Evolutionary conservation across 1,140 invertebrate species (phyloP), one percentile per base, ranked within the genome.

Genomic region (Brachionus sp.): DNA sequence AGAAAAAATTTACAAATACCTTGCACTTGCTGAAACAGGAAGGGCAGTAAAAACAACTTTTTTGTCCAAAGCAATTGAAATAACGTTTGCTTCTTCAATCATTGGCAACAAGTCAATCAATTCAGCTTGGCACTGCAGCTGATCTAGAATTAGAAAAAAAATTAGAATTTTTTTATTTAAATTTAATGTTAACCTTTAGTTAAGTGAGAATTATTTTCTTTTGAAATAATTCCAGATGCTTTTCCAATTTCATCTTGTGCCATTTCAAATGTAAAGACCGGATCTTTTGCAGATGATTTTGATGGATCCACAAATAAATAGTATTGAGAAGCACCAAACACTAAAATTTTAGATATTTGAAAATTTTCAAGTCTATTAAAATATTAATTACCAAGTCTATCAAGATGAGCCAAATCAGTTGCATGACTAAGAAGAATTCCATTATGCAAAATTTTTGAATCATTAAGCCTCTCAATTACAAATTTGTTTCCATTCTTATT

Each of bases 21-120:
- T 80, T 50, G 90, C 90, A 84, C 92, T 89, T n/a, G 91, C 90
- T 23, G 91, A 88, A 44, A 92, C 89, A 35, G 92, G 87, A 80
- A 92, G 86, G n/a, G 92, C 88, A 84, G 92, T 91, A 86, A 92
- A 92, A 84, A 89, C 90, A 53, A 91, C 89, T 82, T 88, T 88
- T 84, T 91, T 91, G 73, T 91, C 90, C 53, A 92, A 86, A 84
- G 91, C 91, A 84, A 91, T 90, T 82, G 90, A 91, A 84, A 92
- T 92, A 35, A 88, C 88, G 86, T 92, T 92, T 3, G 91, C 91
- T 85, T 92, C 89, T 82, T 91, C 90, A 13, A 92, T 89, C 9
- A 89, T 87, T 3, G 91, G 92, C 84, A 92, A 86, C 35, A 91
- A 86, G 84, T 91, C 91, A 39, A 92, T 83, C 23, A 92, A 85